Conservation (phyloP, 2,888 invertebrate species). For the Choreutis nemorana region DNA sequence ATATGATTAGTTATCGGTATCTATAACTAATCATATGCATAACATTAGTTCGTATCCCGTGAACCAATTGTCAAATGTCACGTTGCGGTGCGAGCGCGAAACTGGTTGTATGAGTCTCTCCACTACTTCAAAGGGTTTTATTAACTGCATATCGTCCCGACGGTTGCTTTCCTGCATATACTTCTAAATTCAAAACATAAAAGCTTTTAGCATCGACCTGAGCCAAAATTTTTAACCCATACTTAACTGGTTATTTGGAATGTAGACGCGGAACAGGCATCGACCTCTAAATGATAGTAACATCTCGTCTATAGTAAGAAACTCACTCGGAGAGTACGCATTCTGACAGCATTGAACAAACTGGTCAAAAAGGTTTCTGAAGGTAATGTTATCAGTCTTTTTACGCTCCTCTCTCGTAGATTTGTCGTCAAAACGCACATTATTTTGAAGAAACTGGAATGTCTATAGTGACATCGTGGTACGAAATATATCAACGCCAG, state of each 20-base stretch:
- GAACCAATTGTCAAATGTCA: conserved; percentile 12
- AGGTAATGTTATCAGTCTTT: conserved; percentile 11
- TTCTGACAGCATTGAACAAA: conserved; percentile 7
- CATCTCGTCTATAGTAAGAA: conserved; percentile 2
- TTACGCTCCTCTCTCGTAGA: conserved; percentile 11
- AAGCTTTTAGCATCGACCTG: not conserved
- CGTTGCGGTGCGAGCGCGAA: conserved; percentile 6
- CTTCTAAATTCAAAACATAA: not conserved
- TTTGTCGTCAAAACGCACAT: conserved; percentile 14
- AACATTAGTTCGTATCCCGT: conserved; percentile 8
- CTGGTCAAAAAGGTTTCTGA: conserved; percentile 4
- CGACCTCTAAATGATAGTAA: conserved; percentile 2
- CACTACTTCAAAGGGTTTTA: conserved; percentile 11
- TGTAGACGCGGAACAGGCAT: conserved; percentile 2
- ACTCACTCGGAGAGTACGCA: conserved; percentile 4
- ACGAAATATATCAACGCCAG: conserved; percentile 16
- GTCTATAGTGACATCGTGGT: conserved; percentile 13
- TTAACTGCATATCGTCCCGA: no score
- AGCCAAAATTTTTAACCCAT: not conserved
- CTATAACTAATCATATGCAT: no score
- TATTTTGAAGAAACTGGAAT: conserved; percentile 13
- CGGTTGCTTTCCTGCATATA: not conserved
- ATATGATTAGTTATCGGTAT: no score
- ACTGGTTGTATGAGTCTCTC: conserved; percentile 8
- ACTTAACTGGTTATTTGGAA: conserved; percentile 1